Evolutionary conservation across 2,113 vertebrate species (phyloP).

Genomic region (Lophotis ruficrista): DNA sequence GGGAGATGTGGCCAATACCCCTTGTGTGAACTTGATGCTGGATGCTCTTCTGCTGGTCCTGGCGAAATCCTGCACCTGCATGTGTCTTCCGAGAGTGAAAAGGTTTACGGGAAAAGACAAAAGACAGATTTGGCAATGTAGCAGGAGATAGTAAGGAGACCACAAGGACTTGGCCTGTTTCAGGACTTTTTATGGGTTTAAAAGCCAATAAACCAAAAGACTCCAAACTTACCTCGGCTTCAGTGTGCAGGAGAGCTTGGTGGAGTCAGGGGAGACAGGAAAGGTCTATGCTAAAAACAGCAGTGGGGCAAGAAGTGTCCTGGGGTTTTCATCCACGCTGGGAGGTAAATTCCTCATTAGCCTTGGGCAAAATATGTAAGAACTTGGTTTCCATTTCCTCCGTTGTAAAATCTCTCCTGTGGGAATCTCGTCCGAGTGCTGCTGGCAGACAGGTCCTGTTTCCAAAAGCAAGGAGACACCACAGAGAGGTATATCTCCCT

Average conservation of each 20-base stretch:
- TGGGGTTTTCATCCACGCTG: background rate
- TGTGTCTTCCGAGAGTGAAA: background rate
- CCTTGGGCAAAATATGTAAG: background rate
- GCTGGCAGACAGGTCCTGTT: background rate
- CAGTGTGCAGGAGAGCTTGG: background rate
- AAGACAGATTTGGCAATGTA: background rate
- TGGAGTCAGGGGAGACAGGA: background rate
- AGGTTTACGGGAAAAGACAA: background rate
- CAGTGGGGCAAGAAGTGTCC: background rate
- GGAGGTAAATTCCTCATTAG: background rate
- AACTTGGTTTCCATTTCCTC: background rate
- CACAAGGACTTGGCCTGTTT: background rate
- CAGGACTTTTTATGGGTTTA: background rate
- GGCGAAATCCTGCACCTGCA: background rate
- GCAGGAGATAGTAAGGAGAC: background rate
- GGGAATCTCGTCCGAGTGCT: background rate
- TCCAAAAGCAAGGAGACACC: background rate
- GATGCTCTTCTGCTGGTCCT: background rate
- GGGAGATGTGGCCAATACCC: background rate
- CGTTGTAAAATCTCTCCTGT: background rate
- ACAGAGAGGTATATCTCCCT: rapidly evolving
- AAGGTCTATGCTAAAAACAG: background rate
- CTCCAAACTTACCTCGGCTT: background rate
- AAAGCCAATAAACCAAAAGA: background rate
- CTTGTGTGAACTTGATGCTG: background rate